Percentiles rank a stretch among this genome's conserved stretches.
These are phyloP conservation scores for Halictus ligatus DNA, from an alignment of 2,888 invertebrate genomes.

Conservation along the genomic window DNA sequence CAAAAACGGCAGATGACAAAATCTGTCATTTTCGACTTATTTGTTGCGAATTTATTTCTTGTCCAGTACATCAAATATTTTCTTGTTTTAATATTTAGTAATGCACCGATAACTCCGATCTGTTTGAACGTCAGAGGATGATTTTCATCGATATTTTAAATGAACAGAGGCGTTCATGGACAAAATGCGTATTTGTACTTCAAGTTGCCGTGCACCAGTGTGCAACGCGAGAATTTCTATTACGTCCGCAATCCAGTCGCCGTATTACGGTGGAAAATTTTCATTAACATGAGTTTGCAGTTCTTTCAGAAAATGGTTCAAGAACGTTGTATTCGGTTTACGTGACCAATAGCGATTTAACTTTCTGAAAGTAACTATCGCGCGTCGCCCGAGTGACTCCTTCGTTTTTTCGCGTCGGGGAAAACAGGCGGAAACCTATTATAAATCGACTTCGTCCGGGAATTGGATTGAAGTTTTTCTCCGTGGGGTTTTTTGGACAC, in stretches of 20 bases:
- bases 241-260: background rate
- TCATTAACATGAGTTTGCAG: background rate
- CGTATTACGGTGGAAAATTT: background rate
- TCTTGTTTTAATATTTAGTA: background rate
- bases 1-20: no score
- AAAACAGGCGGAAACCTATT: constrained; percentile 13
- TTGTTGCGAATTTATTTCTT: no score
- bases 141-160: background rate
- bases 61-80: no score
- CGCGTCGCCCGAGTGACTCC: background rate
- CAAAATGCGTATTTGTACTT: background rate
- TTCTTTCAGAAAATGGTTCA: background rate
- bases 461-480: constrained; percentile 26
- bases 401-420: background rate
- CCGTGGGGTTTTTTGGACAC: constrained; percentile 19
- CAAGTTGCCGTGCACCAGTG: background rate
- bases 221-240: background rate
- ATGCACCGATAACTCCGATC: no score
- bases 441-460: constrained; percentile 36
- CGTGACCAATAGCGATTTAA: background rate
- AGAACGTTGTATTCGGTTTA: background rate
- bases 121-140: background rate
- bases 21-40: no score
- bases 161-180: background rate
- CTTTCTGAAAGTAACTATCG: background rate